phyloP scores from a whole-genome alignment of 2,888 invertebrate species.

The Odontomyia ornata region DNA sequence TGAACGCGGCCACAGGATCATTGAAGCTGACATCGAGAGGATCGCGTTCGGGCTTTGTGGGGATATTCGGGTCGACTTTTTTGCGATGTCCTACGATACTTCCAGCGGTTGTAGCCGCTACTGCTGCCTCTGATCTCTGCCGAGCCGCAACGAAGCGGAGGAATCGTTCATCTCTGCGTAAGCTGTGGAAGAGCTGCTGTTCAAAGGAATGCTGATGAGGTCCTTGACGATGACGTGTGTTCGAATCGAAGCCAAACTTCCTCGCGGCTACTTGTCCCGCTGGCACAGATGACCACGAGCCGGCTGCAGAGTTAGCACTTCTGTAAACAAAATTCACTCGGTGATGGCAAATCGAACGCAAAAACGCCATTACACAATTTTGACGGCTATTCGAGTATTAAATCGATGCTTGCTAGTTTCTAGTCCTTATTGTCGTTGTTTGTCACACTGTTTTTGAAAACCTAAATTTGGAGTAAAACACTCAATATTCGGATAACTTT shows the following conservation, averaged over 20 bases:
- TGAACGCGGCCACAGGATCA: slow-evolving; percentile 90
- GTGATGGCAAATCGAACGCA: slow-evolving; percentile 62
- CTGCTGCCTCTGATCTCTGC: slow-evolving; percentile 44
- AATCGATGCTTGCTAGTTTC: slow-evolving; percentile 18
- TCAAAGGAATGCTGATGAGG: slow-evolving; percentile 35
- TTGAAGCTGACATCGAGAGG: slow-evolving; percentile 86
- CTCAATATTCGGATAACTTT: background rate
- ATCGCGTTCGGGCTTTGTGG: slow-evolving; percentile 65
- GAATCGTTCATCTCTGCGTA: slow-evolving; percentile 46
- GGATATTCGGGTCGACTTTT: slow-evolving; percentile 53
- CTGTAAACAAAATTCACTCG: slow-evolving; percentile 54
- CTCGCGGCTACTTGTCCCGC: background rate
- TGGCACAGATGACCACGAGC: slow-evolving; percentile 16
- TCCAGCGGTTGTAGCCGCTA: slow-evolving; percentile 9
- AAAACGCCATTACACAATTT: slow-evolving; percentile 63
- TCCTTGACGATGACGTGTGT: background rate
- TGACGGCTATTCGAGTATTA: slow-evolving; percentile 17
- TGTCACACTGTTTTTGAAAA: background rate
- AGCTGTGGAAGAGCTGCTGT: slow-evolving; percentile 46
- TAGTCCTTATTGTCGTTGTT: background rate
- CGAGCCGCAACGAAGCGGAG: slow-evolving; percentile 39
- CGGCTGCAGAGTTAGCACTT: slow-evolving; percentile 45
- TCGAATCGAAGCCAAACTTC: slow-evolving; percentile 13
- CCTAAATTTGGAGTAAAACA: background rate
- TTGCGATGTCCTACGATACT: slow-evolving; percentile 36